A percentile compares a stretch with the other conserved stretches of the same genome.
phyloP scores from a whole-genome alignment of 35 echinoderm and acorn worm genomes.

The Acanthaster planci region DNA sequence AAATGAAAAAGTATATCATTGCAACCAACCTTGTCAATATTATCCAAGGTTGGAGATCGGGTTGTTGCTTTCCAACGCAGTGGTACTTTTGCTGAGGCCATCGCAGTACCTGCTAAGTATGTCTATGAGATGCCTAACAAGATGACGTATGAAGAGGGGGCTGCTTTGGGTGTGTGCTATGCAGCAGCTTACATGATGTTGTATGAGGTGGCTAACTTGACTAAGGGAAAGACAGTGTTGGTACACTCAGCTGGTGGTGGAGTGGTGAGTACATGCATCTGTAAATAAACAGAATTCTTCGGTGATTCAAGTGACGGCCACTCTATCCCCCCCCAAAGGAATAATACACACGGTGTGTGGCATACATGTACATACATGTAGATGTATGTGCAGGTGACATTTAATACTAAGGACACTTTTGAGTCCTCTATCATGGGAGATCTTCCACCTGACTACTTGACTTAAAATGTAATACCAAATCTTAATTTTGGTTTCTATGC shows the following conservation, averaged over 20 bases:
- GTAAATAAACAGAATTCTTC: no score
- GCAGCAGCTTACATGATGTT: constrained; percentile 49
- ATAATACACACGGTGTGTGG: no score
- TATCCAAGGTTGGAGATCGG: constrained; percentile 35
- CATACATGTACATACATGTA: no score
- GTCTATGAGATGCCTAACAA: constrained; percentile 53
- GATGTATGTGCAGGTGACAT: no score
- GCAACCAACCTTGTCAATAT: not conserved
- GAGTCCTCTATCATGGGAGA: no score
- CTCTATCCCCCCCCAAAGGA: no score
- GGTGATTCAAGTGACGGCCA: no score
- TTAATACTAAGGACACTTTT: no score
- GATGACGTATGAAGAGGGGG: constrained; percentile 56
- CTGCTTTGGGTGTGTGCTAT: constrained; percentile 50
- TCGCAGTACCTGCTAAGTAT: constrained; percentile 37
- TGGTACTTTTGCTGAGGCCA: constrained; percentile 39
- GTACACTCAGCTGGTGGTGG: constrained; percentile 60
- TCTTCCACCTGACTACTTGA: no score
- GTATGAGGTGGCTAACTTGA: constrained; percentile 53
- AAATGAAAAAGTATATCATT: not conserved
- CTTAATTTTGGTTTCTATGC: no score
- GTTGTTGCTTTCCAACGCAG: constrained; percentile 53
- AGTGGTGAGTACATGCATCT: constrained; percentile 64
- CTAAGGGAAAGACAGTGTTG: constrained; percentile 46
- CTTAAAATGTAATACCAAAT: no score